These are phyloP conservation scores for Benitochromis conjunctus DNA, from an alignment of 2,113 vertebrate species.

Conservation along the genomic window DNA sequence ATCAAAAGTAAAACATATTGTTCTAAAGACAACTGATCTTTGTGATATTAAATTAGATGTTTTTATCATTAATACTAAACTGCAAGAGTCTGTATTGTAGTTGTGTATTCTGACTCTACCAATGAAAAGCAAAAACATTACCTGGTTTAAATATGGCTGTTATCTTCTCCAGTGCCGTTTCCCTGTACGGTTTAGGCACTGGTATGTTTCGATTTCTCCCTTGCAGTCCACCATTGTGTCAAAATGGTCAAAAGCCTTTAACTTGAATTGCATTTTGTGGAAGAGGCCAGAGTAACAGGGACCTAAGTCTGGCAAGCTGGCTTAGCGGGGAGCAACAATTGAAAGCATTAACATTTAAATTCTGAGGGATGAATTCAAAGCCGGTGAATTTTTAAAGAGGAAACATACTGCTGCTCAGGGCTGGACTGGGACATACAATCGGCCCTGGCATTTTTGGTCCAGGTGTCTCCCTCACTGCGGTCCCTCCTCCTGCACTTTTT, in stretches of 20 bases:
- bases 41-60: not conserved
- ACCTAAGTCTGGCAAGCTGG: not conserved
- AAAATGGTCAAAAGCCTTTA: not conserved
- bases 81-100: not conserved
- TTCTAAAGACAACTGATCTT: not conserved
- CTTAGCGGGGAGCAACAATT: not conserved
- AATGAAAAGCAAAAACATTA: not conserved
- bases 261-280: not conserved
- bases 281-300: not conserved
- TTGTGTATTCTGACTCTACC: not conserved
- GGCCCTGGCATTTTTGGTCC: not conserved
- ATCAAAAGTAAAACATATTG: not conserved
- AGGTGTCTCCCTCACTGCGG: not conserved
- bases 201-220: not conserved
- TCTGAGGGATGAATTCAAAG: not conserved
- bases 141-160: not conserved
- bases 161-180: not conserved
- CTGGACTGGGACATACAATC: not conserved
- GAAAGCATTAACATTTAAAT: not conserved
- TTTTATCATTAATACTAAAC: not conserved
- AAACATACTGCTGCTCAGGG: not conserved
- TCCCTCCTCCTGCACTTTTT: not conserved
- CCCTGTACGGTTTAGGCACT: not conserved
- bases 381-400: not conserved
- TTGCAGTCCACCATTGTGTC: not conserved